Percentiles rank a stretch among this genome's conserved stretches.
Evolutionary conservation across 2,113 vertebrate genomes (phyloP).

Genomic region (Neofelis nebulosa): DNA sequence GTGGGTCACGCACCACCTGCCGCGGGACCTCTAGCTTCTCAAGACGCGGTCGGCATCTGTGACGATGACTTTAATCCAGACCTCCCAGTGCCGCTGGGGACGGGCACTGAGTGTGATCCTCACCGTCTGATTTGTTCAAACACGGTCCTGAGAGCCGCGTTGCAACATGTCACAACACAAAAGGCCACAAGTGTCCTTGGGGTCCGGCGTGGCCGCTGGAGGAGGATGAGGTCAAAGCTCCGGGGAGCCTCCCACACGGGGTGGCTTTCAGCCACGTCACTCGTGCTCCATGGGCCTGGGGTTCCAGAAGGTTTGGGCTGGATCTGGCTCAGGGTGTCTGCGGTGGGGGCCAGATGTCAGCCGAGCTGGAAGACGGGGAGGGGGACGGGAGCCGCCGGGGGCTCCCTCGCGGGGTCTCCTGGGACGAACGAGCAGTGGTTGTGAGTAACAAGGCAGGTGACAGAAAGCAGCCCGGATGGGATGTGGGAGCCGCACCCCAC

Average conservation of each 20-base stretch:
- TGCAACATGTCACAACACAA: not conserved
- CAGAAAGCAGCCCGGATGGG: not conserved
- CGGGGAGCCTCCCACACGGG: not conserved
- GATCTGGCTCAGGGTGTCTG: not conserved
- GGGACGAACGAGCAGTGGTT: accelerated
- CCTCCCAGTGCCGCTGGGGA: no score
- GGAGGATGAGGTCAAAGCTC: not conserved
- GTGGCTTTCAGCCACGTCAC: not conserved
- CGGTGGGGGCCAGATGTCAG: accelerated
- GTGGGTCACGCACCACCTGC: no score
- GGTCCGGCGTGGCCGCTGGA: accelerated
- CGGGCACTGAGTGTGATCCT: no score
- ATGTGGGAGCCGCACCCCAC: accelerated
- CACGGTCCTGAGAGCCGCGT: no score
- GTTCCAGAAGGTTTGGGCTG: accelerated
- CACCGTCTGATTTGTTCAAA: no score
- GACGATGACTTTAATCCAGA: no score
- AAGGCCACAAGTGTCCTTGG: accelerated
- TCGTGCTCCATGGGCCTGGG: no score
- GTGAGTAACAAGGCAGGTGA: not conserved
- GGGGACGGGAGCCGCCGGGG: not conserved
- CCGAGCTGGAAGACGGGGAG: not conserved
- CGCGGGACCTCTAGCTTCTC: no score
- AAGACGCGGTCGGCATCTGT: no score
- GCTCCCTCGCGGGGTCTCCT: not conserved